Base-by-base conservation (phyloP, 2,113 vertebrate genomes). In the Epinephelus fuscoguttatus region DNA sequence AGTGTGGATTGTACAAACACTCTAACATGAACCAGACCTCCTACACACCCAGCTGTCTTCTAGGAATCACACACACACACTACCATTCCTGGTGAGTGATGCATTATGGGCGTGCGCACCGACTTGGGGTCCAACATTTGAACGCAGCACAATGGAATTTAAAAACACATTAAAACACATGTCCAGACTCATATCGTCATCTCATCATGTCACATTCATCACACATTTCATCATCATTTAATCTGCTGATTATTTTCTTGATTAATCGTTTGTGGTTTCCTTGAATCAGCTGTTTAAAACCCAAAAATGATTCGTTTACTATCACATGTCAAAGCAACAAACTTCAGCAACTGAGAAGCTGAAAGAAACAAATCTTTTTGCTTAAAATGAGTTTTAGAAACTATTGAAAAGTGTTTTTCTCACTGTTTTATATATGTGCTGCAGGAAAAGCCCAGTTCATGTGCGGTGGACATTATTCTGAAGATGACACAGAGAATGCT, bases 61-160 rank as follows among this genome's bases (percentile, higher is more conserved):
- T 25, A 37, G 83, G 77, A 82, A 82, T 67, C 4, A 61, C 52
- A 72, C 42, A 76, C 53, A 37, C 67, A 53, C 37, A 59, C 49
- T 57, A n/a, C 37, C 62, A 81, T 83, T 88, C 79, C 70, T 74
- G 33, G 3, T 57, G 60, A 82, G 76, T 86, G 75, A 90, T 78
- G 78, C 19, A 80, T 62, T 23, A 25, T 49, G 80, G 72, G 75
- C 67, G 57, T 21, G 50, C 23, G 25, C 10, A 15, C 37, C 4
- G 15, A 61, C 27, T 47, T 27, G 27, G 68, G 56, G 56, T 73
- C 56, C 50, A 73, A 8, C 0, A 6, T n/a, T 71, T 69, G 11
- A 70, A 49, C 13, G 4, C 25, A 74, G 50, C 59, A 42, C 7
- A 63, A 1, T 50, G 59, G 40, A 61, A 89, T 84, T 63, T 68